Evolutionary conservation across 2,888 invertebrate genomes (phyloP), one percentile per base, ranked within the genome.

Genomic region (Synergus laeviventris): DNA sequence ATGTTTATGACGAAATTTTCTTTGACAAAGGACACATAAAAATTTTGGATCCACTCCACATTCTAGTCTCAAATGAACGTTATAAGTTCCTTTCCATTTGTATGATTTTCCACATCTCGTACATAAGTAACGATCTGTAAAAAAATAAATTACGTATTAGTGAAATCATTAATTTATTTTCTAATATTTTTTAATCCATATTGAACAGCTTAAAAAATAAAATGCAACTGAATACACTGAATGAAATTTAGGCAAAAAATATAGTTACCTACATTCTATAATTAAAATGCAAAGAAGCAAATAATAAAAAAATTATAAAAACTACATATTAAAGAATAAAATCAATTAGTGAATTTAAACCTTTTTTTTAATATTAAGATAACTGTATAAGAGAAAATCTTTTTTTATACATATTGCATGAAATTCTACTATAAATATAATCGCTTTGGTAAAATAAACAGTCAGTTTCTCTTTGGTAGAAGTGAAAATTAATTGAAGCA

Each of bases 31-130:
- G 21, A 80, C 64, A 78, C 91, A 91, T 49, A 79, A 76, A 81
- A 91, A 91, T 76, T 86, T 86, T 2, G 91, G 91, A 74, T 87
- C 88, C 75, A 85, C 86, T 1, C 89, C 89, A 79, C 90, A 89
- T 75, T 88, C 89, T 84, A 88, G 81, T 61, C 89, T 84, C 76
- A 84, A 82, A 81, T 90, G 89, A 39, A 85, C 82, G 74, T 84
- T 81, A 79, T 91, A 81, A 0, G 90, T 89, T 36, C 87, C 86
- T 62, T 86, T 87, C 88, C 89, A 89, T 9, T 87, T 88, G 82
- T 91, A 91, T 39, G 86, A 82, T 45, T 87, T 89, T 9, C 88
- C 89, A 77, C 91, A 91, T 42, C 84, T 86, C 76, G 81, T 81
- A 81, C 90, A 91, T 39, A 79, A 84, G 79, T 88, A 88, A 2